A percentile compares a stretch with the other conserved stretches of the same genome.
These are phyloP conservation scores for Cygnus atratus DNA, from an alignment of 2,113 vertebrate species.

Conservation along the genomic window DNA sequence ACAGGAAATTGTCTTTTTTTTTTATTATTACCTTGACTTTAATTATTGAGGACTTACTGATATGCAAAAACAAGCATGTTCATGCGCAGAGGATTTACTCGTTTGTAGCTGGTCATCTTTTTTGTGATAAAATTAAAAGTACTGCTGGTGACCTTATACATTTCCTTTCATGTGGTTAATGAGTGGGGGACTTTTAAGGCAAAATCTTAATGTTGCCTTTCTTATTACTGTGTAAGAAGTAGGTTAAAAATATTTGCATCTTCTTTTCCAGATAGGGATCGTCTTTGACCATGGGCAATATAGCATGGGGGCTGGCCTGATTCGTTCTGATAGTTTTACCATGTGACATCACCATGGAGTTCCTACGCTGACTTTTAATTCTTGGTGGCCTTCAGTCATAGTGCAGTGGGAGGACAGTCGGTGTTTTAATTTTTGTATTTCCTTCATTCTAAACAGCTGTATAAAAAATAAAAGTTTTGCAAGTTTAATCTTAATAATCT, in stretches of 20 bases:
- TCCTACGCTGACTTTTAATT: background rate
- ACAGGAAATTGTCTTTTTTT: background rate
- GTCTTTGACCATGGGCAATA: background rate
- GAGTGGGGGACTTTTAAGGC: background rate
- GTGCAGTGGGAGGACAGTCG: background rate
- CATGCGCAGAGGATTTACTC: background rate
- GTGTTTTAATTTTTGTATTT: slow-evolving; percentile 61
- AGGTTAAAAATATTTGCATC: background rate
- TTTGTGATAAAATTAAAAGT: background rate
- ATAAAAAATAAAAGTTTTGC: slow-evolving; percentile 77
- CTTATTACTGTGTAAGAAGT: background rate
- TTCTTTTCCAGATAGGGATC: background rate
- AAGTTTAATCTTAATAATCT: slow-evolving; percentile 83
- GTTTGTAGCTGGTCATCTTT: background rate
- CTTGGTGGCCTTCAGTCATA: background rate
- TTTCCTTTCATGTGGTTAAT: background rate
- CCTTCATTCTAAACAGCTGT: slow-evolving; percentile 70
- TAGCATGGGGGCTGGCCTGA: background rate
- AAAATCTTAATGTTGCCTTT: background rate
- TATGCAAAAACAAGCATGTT: background rate
- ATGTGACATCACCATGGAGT: background rate
- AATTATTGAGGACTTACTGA: background rate
- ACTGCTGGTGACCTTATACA: background rate
- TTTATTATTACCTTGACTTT: background rate
- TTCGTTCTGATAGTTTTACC: background rate